Conservation (phyloP, 2,797 vertebrate genomes). For the Liasis olivaceus region DNA sequence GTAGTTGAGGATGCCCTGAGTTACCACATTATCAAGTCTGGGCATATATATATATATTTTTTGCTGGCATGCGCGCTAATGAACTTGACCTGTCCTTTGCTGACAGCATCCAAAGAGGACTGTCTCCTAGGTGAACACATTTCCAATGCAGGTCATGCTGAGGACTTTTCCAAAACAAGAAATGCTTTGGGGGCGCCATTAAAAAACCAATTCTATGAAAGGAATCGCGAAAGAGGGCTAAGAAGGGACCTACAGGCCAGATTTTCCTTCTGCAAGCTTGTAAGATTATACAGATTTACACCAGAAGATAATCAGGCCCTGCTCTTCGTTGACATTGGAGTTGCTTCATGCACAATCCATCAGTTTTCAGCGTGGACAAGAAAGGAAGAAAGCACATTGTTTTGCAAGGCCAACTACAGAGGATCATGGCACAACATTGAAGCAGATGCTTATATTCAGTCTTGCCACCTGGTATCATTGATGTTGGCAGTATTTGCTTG, state of each 20-base stretch:
- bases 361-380: not conserved
- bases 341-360: not conserved
- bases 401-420: not conserved
- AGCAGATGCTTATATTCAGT: not conserved
- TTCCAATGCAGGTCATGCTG: not conserved
- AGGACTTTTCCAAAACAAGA: not conserved
- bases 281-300: not conserved
- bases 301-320: not conserved
- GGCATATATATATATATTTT: not conserved
- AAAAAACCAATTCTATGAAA: not conserved
- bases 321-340: not conserved
- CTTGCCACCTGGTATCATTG: not conserved
- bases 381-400: not conserved
- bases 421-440: not conserved
- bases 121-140: not conserved
- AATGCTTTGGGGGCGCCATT: not conserved
- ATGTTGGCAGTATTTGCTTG: not conserved
- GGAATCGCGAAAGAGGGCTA: not conserved
- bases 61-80: not conserved
- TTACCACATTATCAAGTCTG: not conserved
- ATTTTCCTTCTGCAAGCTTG: not conserved
- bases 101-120: not conserved
- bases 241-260: not conserved
- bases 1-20: fast-evolving
- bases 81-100: not conserved